Base-by-base conservation (phyloP, 2,888 invertebrate species). In the Diaperis boleti region DNA sequence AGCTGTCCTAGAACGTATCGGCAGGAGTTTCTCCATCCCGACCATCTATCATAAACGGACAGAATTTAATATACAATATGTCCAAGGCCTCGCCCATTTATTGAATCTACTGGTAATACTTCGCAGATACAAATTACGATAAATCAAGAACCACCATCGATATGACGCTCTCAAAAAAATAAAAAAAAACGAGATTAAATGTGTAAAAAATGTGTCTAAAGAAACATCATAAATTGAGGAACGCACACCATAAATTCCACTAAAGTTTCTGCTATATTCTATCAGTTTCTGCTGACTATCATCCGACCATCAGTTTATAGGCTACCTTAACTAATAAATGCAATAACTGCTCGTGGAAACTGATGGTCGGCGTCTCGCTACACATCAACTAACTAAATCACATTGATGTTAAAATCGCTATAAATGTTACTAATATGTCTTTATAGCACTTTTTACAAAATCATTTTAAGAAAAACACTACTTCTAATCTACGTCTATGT, bases 1-100 rank as follows among this genome's bases (percentile, higher is more conserved):
- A 69, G 67, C 71, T 68, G 73, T 72, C 73, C 68, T 70, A 65
- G 55, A 54, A 60, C 61, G 42, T 54, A 69, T 60, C 65, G 59
- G 62, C 61, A 59, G 45, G 63, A 67, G 61, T 70, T 73, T 74
- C 69, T 64, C 67, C 68, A 64, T 64, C 55, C 66, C 64, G 70
- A 74, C 71, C 75, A 78, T 78, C 76, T 72, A 78, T 78, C 78
- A 78, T 72, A 62, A 65, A 68, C 66, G 69, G 76, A 74, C 76
- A 75, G 74, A 70, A 74, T 78, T 77, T 76, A 76, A 78, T 78
- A 77, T 73, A 76, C 73, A 76, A 72, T 72, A 72, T 68, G 71
- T 70, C 68, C 65, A 64, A 62, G 44, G 15, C 41, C 54, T 44
- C 52, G 63, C 45, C 54, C 59, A 59, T 59, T 59, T 42, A 59